These are phyloP conservation scores for Sialia sialis DNA, from an alignment of 2,113 vertebrate genomes.

Conservation along the genomic window DNA sequence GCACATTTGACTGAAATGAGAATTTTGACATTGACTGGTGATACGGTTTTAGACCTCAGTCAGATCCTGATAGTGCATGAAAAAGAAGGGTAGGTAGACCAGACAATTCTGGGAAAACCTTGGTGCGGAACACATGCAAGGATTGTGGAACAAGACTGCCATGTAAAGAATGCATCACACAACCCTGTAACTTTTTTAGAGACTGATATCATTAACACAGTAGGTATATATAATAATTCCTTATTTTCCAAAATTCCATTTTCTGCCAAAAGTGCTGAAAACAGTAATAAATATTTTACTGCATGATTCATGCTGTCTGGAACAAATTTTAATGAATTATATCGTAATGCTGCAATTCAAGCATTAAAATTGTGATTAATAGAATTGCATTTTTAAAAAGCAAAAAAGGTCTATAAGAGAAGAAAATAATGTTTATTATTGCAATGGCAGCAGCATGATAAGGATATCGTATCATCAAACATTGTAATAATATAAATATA, in stretches of 20 bases:
- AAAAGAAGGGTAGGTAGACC: neutral
- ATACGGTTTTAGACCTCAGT: neutral
- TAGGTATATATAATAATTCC: neutral
- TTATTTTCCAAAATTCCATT: neutral
- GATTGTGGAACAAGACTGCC: neutral
- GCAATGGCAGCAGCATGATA: neutral
- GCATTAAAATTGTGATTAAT: conserved; percentile 61
- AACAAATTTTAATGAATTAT: conserved; percentile 68
- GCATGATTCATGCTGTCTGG: conserved; percentile 34
- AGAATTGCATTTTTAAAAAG: conserved; percentile 33
- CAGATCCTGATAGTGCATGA: neutral
- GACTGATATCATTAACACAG: neutral
- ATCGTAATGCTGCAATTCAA: conserved; percentile 57
- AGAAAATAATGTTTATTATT: neutral
- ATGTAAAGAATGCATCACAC: neutral
- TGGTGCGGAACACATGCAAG: neutral
- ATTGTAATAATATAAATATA: neutral
- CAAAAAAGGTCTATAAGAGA: neutral
- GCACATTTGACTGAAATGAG: neutral
- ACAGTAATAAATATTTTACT: conserved; percentile 70
- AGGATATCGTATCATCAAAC: neutral
- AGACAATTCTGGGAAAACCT: neutral
- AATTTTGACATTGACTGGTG: neutral
- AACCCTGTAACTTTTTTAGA: neutral
- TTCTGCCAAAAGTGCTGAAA: conserved; percentile 46